phyloP scores from a whole-genome alignment of 2,888 invertebrate species.

The Tetropium fuscum region DNA sequence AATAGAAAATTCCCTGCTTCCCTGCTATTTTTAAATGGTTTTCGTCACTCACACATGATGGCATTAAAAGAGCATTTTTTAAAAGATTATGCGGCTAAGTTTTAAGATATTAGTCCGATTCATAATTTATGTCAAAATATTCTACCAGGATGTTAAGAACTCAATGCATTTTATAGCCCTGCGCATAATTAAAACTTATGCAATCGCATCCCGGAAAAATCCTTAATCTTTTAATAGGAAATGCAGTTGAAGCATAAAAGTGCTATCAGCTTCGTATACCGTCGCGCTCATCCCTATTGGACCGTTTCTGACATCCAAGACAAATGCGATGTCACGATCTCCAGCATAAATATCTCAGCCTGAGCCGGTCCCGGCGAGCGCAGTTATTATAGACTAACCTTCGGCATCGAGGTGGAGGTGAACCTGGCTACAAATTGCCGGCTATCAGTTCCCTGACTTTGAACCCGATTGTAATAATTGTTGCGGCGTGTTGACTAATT shows the following conservation, averaged over 20 bases:
- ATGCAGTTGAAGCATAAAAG: slow-evolving; percentile 53
- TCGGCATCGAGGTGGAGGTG: slow-evolving; percentile 58
- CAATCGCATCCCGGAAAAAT: too few species aligned
- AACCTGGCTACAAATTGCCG: slow-evolving; percentile 55
- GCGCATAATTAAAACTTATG: too few species aligned
- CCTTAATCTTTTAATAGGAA: slow-evolving; percentile 51
- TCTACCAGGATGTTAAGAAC: too few species aligned
- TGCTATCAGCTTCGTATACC: slow-evolving; percentile 49
- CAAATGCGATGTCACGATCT: slow-evolving; percentile 63
- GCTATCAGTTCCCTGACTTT: slow-evolving; percentile 60
- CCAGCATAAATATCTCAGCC: slow-evolving; percentile 62
- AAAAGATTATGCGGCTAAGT: too few species aligned
- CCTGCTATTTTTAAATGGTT: too few species aligned
- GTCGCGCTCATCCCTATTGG: slow-evolving; percentile 48
- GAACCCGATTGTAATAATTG: slow-evolving; percentile 37
- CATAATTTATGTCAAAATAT: too few species aligned
- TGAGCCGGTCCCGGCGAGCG: slow-evolving; percentile 56
- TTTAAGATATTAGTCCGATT: too few species aligned
- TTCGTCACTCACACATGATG: too few species aligned
- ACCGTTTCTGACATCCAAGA: slow-evolving; percentile 55
- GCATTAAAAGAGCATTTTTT: too few species aligned
- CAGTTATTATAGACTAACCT: slow-evolving; percentile 62
- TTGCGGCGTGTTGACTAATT: slow-evolving; percentile 35
- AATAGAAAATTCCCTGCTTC: too few species aligned
- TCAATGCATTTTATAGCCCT: too few species aligned